Evolutionary conservation across 2,113 vertebrate species (phyloP).

Genomic region (Odontesthes bonariensis): DNA sequence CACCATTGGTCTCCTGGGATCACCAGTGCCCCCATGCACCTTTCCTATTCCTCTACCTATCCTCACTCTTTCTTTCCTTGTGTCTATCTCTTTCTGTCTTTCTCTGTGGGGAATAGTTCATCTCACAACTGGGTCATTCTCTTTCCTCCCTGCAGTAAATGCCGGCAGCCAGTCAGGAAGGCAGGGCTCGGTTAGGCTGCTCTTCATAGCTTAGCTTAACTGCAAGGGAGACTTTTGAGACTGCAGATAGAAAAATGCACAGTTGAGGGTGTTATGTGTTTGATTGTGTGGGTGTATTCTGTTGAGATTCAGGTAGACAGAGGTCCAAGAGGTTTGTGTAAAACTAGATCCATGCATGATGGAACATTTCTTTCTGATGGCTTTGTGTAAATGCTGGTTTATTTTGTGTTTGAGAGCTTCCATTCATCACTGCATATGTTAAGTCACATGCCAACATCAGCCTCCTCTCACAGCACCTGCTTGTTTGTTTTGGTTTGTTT

Average conservation of each 20-base stretch:
- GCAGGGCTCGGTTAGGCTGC: conserved; percentile 21
- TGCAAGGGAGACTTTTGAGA: conserved; percentile 30
- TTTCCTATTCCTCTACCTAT: conserved; percentile 46
- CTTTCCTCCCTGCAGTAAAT: conserved; percentile 64
- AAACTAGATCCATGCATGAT: conserved; percentile 19
- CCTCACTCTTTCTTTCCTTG: background rate
- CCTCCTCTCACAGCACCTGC: conserved; percentile 45
- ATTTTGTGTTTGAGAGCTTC: conserved; percentile 32
- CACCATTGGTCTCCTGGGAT: conserved; percentile 52
- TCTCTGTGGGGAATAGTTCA: conserved; percentile 63
- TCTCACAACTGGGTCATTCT: conserved; percentile 82
- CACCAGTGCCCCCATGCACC: conserved; percentile 43
- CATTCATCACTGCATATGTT: conserved; percentile 26
- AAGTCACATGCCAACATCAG: conserved; percentile 43
- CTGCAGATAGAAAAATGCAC: conserved; percentile 29
- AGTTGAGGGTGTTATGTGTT: conserved; percentile 14
- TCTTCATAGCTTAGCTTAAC: conserved; percentile 33
- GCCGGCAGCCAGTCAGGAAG: conserved; percentile 48
- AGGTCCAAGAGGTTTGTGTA: background rate
- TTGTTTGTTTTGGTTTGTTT: conserved; percentile 68
- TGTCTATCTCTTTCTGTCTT: conserved; percentile 14
- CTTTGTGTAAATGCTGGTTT: background rate
- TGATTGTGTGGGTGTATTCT: conserved; percentile 6
- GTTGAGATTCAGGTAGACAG: conserved; percentile 12
- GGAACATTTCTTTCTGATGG: conserved; percentile 4